These are phyloP conservation scores for Crocuta crocuta DNA, from an alignment of 2,113 vertebrate genomes.

Conservation along the genomic window DNA sequence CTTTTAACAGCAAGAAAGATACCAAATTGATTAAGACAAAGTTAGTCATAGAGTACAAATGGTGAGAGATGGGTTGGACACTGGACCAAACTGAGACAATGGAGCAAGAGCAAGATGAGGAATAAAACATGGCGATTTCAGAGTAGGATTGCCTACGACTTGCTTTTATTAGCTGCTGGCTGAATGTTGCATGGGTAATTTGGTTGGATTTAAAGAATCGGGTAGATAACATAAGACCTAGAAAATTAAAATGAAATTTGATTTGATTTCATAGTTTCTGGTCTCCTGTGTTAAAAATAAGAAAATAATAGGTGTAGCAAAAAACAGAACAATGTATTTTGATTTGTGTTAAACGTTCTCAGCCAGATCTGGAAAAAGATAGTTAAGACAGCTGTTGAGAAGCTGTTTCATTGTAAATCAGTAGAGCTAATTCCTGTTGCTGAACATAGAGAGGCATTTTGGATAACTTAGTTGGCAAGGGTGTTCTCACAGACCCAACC, in stretches of 20 bases:
- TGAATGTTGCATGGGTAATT: neutral
- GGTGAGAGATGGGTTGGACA: neutral
- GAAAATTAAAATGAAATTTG: neutral
- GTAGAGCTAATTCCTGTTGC: neutral
- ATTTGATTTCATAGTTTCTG: conserved; percentile 8
- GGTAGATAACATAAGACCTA: neutral
- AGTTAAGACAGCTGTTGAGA: neutral
- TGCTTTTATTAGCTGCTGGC: neutral
- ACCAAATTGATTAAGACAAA: conserved; percentile 8
- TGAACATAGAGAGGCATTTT: neutral
- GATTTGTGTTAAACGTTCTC: neutral
- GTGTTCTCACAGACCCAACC: neutral
- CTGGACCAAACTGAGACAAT: neutral
- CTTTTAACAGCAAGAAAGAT: neutral
- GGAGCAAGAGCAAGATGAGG: neutral
- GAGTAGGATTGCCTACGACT: neutral
- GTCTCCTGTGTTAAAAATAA: conserved; percentile 19
- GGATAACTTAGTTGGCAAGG: neutral
- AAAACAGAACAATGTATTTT: neutral
- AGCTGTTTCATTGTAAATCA: neutral
- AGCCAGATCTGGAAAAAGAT: neutral
- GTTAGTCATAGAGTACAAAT: neutral
- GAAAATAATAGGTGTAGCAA: neutral
- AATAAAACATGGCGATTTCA: neutral
- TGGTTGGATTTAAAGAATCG: neutral